Percentiles rank a stretch among this genome's conserved stretches.
These are phyloP conservation scores for Patiria pectinifera DNA, from an alignment of 53 echinoderm and acorn worm genomes.

Conservation along the genomic window DNA sequence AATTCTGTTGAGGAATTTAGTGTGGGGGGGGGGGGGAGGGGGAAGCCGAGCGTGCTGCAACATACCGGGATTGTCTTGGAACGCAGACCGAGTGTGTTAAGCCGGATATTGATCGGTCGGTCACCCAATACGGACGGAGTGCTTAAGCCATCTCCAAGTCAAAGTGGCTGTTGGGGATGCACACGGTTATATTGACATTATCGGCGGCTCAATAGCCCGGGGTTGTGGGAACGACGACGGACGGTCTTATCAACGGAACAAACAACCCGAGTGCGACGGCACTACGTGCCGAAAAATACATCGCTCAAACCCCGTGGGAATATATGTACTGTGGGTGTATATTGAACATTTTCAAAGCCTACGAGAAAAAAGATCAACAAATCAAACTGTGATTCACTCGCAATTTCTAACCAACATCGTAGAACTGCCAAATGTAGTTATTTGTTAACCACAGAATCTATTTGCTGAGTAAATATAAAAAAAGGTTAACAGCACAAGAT, in stretches of 20 bases:
- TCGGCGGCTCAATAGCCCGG: background rate
- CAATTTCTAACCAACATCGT: too few species aligned
- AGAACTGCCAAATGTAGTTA: too few species aligned
- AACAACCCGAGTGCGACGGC: background rate
- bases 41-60: background rate
- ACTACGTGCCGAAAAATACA: slow-evolving; percentile 19
- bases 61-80: background rate
- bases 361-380: too few species aligned
- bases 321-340: background rate
- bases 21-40: background rate
- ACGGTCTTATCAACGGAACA: background rate
- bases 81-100: background rate
- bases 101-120: slow-evolving; percentile 13
- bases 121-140: slow-evolving; percentile 34
- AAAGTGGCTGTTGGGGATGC: slow-evolving; percentile 25
- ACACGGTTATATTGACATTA: slow-evolving; percentile 35
- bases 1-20: too few species aligned
- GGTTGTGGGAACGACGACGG: background rate
- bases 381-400: too few species aligned
- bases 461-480: too few species aligned
- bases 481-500: too few species aligned
- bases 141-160: slow-evolving; percentile 21
- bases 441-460: too few species aligned
- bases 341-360: too few species aligned
- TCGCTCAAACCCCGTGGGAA: background rate